A percentile compares a stretch with the other conserved stretches of the same genome.
Conservation (phyloP, 2,888 invertebrate species). For the Halictus quadricinctus region DNA sequence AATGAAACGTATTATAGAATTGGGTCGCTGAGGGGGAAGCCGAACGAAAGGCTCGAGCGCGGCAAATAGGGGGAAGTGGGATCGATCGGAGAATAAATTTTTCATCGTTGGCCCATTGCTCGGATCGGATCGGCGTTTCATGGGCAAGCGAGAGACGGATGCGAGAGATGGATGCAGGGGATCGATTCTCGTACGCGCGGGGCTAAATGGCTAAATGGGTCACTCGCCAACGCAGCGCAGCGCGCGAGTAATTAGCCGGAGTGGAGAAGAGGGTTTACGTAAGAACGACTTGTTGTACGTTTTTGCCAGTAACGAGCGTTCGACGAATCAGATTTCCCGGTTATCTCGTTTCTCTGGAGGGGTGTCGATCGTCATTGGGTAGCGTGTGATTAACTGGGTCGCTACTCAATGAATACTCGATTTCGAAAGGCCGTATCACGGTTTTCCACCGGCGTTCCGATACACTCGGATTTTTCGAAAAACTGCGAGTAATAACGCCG, state of each 20-base stretch:
- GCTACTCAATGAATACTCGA: neutral
- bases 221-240: conserved; percentile 13
- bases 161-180: conserved; percentile 20
- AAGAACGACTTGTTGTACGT: conserved; percentile 31
- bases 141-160: conserved; percentile 19
- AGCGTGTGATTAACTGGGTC: conserved; percentile 33
- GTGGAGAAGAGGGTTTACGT: conserved; percentile 31
- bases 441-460: neutral
- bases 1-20: neutral
- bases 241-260: conserved; percentile 41
- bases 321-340: conserved; percentile 44
- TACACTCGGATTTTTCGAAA: neutral
- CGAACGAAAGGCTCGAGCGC: neutral
- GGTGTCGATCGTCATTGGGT: conserved; percentile 38
- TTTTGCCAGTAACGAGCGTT: conserved; percentile 1
- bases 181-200: conserved; percentile 46
- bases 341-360: conserved; percentile 36
- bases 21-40: neutral
- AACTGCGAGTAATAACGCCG: neutral
- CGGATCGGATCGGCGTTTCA: conserved; percentile 7
- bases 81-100: conserved; percentile 29
- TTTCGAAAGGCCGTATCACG: neutral
- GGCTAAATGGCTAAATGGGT: conserved; percentile 41
- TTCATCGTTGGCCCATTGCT: conserved; percentile 8
- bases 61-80: conserved; percentile 8